These are phyloP conservation scores for Ptychochromis oligacanthus DNA, from an alignment of 2,113 vertebrate species.

Conservation along the genomic window DNA sequence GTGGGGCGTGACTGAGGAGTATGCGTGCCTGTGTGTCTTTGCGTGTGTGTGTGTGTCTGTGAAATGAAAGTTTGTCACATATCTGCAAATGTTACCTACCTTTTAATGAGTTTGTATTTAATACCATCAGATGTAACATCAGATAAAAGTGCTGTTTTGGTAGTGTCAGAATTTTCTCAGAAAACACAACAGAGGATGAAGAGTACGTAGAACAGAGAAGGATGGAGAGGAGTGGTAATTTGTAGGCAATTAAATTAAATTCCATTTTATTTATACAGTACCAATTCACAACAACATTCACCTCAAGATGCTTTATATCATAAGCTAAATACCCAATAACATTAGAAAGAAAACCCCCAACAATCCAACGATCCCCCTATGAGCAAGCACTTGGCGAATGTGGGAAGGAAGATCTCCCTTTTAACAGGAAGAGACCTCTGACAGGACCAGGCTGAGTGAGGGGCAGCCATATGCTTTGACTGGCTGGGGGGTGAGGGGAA, in stretches of 20 bases:
- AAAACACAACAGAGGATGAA: background rate
- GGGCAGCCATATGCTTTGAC: background rate
- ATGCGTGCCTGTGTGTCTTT: conserved; percentile 11
- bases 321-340: background rate
- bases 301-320: background rate
- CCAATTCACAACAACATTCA: background rate
- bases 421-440: background rate
- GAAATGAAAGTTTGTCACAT: conserved; percentile 27
- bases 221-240: background rate
- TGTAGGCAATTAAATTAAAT: background rate
- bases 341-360: rapidly evolving
- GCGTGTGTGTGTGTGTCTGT: conserved; percentile 12
- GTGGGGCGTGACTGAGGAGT: conserved; percentile 68
- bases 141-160: background rate
- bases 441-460: background rate
- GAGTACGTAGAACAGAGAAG: background rate
- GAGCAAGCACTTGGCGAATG: background rate
- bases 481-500: background rate
- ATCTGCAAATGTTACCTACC: background rate
- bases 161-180: background rate
- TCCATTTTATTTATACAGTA: background rate
- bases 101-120: background rate
- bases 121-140: background rate
- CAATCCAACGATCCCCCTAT: background rate
- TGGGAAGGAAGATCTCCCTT: background rate